These are phyloP conservation scores for Rhagoletis zephyria DNA, from an alignment of 1,140 invertebrate genomes.

Conservation along the genomic window DNA sequence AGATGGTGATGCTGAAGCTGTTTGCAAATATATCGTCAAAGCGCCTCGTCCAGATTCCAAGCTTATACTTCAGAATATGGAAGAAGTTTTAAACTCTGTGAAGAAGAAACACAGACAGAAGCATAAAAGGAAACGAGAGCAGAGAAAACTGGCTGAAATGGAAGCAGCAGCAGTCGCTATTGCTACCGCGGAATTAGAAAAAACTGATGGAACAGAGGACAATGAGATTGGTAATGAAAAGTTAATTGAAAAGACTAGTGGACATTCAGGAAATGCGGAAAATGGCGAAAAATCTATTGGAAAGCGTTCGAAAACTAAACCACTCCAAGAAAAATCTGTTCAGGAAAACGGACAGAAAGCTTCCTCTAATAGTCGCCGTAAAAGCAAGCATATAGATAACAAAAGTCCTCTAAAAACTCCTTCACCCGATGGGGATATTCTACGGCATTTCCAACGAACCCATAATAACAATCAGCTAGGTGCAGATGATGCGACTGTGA, in stretches of 20 bases:
- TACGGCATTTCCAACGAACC: constrained; percentile 62
- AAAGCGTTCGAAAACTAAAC: constrained; percentile 59
- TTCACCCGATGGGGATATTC: constrained; percentile 59
- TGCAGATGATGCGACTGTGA: background rate
- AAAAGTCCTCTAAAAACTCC: constrained; percentile 62
- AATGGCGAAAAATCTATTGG: constrained; percentile 56
- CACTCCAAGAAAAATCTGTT: constrained; percentile 64
- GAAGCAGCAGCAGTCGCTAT: constrained; percentile 57
- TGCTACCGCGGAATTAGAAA: constrained; percentile 15
- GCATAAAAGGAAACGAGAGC: constrained; percentile 69
- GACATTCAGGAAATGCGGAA: background rate
- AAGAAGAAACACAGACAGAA: constrained; percentile 71
- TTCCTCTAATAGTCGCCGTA: background rate
- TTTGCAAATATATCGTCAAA: constrained; percentile 61
- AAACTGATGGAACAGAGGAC: background rate
- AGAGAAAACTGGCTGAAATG: constrained; percentile 64
- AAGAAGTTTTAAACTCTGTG: constrained; percentile 69
- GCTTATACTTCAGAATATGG: constrained; percentile 71
- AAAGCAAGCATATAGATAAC: constrained; percentile 28
- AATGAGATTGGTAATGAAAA: background rate
- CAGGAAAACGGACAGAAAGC: constrained; percentile 53
- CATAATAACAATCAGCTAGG: constrained; percentile 49
- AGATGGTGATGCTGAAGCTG: background rate
- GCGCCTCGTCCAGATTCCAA: constrained; percentile 70
- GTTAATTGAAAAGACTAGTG: background rate